Evolutionary conservation across 37 sponge, comb jelly and placozoan genomes (phyloP), one percentile per base, ranked within the genome.

Genomic region (Hormiphora californensis): DNA sequence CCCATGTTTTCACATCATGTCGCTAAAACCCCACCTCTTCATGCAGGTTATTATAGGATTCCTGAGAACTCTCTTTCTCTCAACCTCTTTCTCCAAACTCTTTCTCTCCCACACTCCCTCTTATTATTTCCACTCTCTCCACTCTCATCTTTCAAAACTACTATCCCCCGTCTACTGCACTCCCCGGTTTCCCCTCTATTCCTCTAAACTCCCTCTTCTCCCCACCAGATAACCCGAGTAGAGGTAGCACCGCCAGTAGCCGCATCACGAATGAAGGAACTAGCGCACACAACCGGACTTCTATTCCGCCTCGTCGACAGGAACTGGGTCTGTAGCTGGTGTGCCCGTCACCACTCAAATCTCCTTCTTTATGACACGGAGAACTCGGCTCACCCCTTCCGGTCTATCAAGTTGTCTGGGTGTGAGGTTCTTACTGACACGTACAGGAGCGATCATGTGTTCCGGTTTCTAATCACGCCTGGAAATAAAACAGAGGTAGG

Each of bases 341-440:
- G 81, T 33, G 81, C 81, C 27, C 81, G 81, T 17, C 81, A 73
- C 81, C 81, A 73, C 23, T 43, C 46, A 43, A 73, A 73, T 46
- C 81, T 73, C 81, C 35, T 73, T 27, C 46, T 73, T 28, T 73
- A 73, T 46, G 81, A 73, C 81, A 43, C 81, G 0, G 81, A 73
- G 44, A 73, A 73, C 81, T 73, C 81, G 23, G 46, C 81, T 2
- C 81, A 43, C 1, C 81, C 81, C 43, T 73, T 32, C 81, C 40
- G 19, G 46, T 73, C 81, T n/a, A 46, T 73, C 25, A 73, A 73
- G 81, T 73, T 73, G 27, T 43, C 81, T 0, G 81, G 81, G 25
- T 33, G 46, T 40, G 81, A 73, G 0, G 38, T 73, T 28, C 21
- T 46, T 28, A 73, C 81, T 0, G 81, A 73, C 23, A 11, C n/a